Percentiles rank a stretch among this genome's conserved stretches.
phyloP scores from a whole-genome alignment of 2,888 invertebrate species.

The Zele albiditarsus region DNA sequence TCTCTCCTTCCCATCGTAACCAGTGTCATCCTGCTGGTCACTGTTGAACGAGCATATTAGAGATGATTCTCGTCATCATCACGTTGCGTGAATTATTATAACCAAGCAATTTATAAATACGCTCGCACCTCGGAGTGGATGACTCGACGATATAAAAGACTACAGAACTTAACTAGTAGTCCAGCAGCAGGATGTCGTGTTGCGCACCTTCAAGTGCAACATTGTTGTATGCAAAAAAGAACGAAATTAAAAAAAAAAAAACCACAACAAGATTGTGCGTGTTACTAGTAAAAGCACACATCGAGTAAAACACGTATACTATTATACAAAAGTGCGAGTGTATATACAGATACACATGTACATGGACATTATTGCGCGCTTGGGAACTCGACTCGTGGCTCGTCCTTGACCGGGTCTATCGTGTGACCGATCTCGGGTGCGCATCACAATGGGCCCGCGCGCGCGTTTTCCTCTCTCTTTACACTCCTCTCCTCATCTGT shows the following conservation, averaged over 20 bases:
- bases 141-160: constrained; percentile 10
- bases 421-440: constrained; percentile 69
- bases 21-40: background rate
- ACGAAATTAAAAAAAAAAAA: background rate
- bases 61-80: constrained; percentile 27
- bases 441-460: constrained; percentile 66
- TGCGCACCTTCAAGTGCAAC: constrained; percentile 19
- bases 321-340: constrained; percentile 35
- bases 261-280: constrained; percentile 15
- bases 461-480: constrained; percentile 33
- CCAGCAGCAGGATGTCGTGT: constrained; percentile 10
- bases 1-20: constrained; percentile 37
- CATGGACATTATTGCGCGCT: constrained; percentile 53
- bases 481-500: constrained; percentile 13
- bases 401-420: constrained; percentile 72
- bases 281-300: constrained; percentile 10
- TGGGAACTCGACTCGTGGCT: constrained; percentile 67
- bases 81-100: background rate
- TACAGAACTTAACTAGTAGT: background rate
- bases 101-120: too few species aligned
- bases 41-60: constrained; percentile 25
- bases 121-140: too few species aligned
- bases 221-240: background rate
- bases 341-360: constrained; percentile 33
- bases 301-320: background rate